These are phyloP conservation scores for Xenopus petersii DNA, from an alignment of 2,797 vertebrate species.

Conservation along the genomic window DNA sequence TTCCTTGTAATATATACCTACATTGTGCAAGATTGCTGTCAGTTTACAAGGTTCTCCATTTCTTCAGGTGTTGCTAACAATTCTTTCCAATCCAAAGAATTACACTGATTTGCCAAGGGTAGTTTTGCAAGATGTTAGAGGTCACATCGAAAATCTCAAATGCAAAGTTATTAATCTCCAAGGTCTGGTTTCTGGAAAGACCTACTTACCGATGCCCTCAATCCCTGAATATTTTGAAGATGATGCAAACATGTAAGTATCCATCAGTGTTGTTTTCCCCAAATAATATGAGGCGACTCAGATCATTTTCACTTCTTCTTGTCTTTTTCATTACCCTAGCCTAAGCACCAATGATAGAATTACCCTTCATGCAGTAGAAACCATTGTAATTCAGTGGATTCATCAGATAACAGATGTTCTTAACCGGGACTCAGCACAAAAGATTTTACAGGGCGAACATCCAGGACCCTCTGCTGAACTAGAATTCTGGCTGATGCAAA, in stretches of 20 bases:
- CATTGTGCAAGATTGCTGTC: too few relatives aligned
- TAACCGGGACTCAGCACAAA: slow-evolving; percentile 64
- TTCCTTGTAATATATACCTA: too few relatives aligned
- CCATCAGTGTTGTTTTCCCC: not conserved
- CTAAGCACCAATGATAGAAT: slow-evolving; percentile 61
- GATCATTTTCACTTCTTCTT: not conserved
- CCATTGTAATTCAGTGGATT: slow-evolving; percentile 67
- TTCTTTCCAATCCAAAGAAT: slow-evolving; percentile 69
- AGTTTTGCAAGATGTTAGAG: slow-evolving; percentile 65
- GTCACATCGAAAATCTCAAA: slow-evolving; percentile 64
- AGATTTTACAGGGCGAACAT: slow-evolving; percentile 62
- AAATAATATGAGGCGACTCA: not conserved
- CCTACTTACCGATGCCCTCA: slow-evolving; percentile 58
- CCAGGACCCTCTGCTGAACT: slow-evolving; percentile 68
- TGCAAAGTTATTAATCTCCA: slow-evolving; percentile 61
- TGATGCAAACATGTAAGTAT: slow-evolving; percentile 23
- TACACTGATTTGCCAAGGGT: slow-evolving; percentile 66
- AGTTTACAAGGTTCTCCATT: slow-evolving; percentile 1
- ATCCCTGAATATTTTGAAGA: not conserved
- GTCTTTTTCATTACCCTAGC: slow-evolving; percentile 32
- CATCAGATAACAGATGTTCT: slow-evolving; percentile 67
- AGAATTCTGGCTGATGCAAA: slow-evolving; percentile 73
- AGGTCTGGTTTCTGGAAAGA: slow-evolving; percentile 64
- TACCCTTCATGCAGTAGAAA: slow-evolving; percentile 70
- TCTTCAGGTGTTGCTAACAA: slow-evolving; percentile 63